Base-by-base conservation (phyloP, 2,113 vertebrate species). In the Microtus oregoni region DNA sequence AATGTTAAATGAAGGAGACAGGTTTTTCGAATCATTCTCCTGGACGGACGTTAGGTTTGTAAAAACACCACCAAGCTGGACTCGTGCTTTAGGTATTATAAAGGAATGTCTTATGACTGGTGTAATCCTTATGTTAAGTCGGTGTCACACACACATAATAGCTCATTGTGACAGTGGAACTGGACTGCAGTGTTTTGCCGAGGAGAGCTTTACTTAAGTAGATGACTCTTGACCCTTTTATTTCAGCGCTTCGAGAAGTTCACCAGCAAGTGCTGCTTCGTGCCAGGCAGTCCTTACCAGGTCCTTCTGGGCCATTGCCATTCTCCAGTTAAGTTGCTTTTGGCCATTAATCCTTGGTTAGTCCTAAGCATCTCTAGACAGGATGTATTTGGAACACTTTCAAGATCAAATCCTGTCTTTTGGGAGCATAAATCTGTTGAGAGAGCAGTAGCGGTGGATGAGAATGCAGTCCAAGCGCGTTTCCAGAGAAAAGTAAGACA, bases 181-280 rank as follows among this genome's bases (percentile, higher is more conserved):
- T 73, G 92, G 47, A 89, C 90, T 79, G 92, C 73, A 95, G 82
- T 97, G 95, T 97, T 98, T 97, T 97, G 86, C 94, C 76, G 92
- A 96, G 97, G 96, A 98, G 97, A 98, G 94, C 95, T 90, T 98
- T 97, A 96, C 97, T 98, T 98, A 98, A 98, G 96, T 79, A 96
- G 97, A 92, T 97, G 98, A 98, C 98, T 97, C 95, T 96, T 98
- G 98, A 98, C 97, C 97, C 94, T 97, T 96, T 97, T 95, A 94
- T 97, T 97, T 98, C 92, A 97, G 81, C 44, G 85, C 92, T 97
- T 97, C 13, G 6, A 98, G 97, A 97, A 98, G 95, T 98, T 98
- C 98, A 96, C 97, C 96, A 98, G 98, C 98, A 97, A 98, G 75
- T 95, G 72, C 83, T 97, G 77, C 81, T 97, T 98, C 97, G 95